Base-by-base conservation (phyloP, 2,888 invertebrate species). In the Cantharis lateralis region DNA sequence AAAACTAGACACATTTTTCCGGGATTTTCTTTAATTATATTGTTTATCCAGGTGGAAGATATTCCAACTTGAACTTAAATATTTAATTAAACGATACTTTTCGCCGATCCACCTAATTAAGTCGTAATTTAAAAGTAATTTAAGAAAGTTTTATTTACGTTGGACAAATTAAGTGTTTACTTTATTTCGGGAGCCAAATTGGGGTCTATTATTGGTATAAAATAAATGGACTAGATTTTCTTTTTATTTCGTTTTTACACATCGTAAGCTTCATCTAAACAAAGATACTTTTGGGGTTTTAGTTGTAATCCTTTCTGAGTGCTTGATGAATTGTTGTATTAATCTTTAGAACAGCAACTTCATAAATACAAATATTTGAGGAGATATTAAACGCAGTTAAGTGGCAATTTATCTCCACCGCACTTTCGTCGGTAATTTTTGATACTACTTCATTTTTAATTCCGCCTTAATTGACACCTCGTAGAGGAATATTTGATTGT, bases 311-410 rank as follows among this genome's bases (percentile, higher is more conserved):
- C 66, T 75, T 75, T 75, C 66, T 26, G 64, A 63, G 70, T 71
- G 26, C 70, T 75, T 70, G 71, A 75, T 75, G 66, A 75, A 75
- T 75, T 75, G 68, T 62, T 68, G 61, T 66, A 75, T 71, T 75
- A 71, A 66, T 75, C 71, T 64, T 68, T 62, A n/a, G 20, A 48
- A 61, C 28, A 18, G 32, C 26, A 16, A 68, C 48, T 68, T 62
- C 48, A 75, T 75, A 75, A 75, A 75, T 75, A 68, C 68, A 15
- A 71, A 75, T 68, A 71, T 71, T 75, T 68, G 26, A 48, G 32
- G 70, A 74, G 66, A 64, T 24, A 64, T 20, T 61, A 70, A 16
- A 24, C 63, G 20, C 20, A 66, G n/a, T 20, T 10, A 32, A 20
- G 24, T 24, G 24, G 10, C 18, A 66, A 66, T 66, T 66, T 20